Conservation (phyloP, 2,113 vertebrate genomes). For the Tautogolabrus adspersus region DNA sequence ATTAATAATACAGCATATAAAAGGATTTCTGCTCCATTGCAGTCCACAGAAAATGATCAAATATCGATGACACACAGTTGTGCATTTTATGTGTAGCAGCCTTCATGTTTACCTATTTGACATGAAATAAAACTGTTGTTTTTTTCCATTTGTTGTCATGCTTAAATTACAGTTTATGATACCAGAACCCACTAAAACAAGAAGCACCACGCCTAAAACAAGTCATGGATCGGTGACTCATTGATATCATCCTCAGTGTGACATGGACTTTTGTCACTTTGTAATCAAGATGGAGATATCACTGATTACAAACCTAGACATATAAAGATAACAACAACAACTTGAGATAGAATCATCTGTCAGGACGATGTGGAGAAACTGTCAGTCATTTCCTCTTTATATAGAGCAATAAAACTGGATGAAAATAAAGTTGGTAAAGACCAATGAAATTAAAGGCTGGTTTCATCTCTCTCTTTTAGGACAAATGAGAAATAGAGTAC, state of each 20-base stretch:
- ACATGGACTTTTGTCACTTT: background rate
- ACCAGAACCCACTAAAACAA: background rate
- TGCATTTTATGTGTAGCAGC: conserved; percentile 23
- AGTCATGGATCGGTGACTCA: background rate
- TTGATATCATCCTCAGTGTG: background rate
- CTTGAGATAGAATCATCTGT: background rate
- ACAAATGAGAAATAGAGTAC: too few species aligned
- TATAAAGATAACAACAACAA: background rate
- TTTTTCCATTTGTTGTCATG: conserved; percentile 15
- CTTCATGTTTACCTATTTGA: conserved; percentile 47
- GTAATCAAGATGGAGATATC: background rate
- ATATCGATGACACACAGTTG: background rate
- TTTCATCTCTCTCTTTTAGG: background rate
- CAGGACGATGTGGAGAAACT: background rate
- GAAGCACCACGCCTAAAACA: background rate
- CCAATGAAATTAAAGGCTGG: too few species aligned
- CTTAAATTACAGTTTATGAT: background rate
- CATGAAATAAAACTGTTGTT: conserved; percentile 58
- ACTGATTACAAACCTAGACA: background rate
- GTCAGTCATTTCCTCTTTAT: background rate
- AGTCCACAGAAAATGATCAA: background rate
- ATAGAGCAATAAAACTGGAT: too few species aligned
- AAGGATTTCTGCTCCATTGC: conserved; percentile 3
- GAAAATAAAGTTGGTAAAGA: too few species aligned
- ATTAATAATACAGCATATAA: background rate